phyloP scores from a whole-genome alignment of 2,113 vertebrate genomes.

The Hylia prasina region DNA sequence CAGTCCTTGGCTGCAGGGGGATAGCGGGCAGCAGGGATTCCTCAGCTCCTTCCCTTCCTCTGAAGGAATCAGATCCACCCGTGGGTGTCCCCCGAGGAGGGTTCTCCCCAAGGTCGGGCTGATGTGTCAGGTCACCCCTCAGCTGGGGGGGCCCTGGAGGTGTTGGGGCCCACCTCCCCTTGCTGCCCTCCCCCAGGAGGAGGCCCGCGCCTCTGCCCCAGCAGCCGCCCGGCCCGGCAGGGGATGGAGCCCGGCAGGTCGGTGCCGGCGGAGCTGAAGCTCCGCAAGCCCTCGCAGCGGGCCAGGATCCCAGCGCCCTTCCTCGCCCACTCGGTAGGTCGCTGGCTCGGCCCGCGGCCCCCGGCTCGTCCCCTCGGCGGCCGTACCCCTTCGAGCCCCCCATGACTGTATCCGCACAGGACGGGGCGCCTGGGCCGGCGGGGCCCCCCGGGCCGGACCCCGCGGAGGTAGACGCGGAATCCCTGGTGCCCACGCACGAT shows the following conservation, averaged over 20 bases:
- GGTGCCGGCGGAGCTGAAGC: conserved; percentile 60
- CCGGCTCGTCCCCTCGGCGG: neutral
- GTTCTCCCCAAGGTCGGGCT: neutral
- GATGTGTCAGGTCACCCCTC: neutral
- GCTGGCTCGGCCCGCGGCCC: neutral
- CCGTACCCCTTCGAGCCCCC: neutral
- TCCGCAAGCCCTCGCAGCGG: conserved; percentile 67
- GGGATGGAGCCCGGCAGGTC: conserved; percentile 18
- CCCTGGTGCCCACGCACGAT: conserved; percentile 89
- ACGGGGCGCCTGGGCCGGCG: rapidly evolving
- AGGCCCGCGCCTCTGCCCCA: neutral
- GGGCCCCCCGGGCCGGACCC: conserved; percentile 65
- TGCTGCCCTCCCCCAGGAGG: neutral
- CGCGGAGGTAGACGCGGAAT: conserved; percentile 78
- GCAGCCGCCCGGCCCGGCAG: neutral
- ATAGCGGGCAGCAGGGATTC: neutral
- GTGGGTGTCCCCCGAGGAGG: neutral
- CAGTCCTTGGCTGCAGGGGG: neutral
- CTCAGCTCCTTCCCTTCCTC: neutral
- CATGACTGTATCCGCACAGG: neutral
- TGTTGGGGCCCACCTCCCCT: neutral
- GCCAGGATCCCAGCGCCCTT: conserved; percentile 67
- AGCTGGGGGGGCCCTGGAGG: too few relatives aligned
- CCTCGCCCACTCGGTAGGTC: conserved; percentile 33
- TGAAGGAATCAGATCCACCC: neutral